Base-by-base conservation (phyloP, 2,113 vertebrate genomes). In the Tachysurus fulvidraco region DNA sequence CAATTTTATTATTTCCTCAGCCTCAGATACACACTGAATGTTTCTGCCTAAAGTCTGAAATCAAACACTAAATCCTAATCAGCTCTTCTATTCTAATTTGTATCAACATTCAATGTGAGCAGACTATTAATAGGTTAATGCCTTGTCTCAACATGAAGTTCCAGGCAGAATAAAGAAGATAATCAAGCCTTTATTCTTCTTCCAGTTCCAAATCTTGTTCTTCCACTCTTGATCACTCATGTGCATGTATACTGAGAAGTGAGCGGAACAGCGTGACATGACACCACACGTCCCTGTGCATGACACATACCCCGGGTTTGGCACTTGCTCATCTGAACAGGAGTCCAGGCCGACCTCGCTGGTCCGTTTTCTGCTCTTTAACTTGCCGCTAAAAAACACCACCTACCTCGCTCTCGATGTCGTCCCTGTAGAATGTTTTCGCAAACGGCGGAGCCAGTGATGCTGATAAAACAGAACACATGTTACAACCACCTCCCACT, bases 341-440 rank as follows among this genome's bases (percentile, higher is more conserved):
- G 94, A 0, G 94, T 94, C 98, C 98, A 99, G 62, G 96, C 94
- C 0, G 96, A 95, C n/a, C 82, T 97, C 94, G 0, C 95, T 94
- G 60, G 96, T 97, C 25, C n/a, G n/a, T n/a, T n/a, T 94, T 95
- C 94, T 97, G 96, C 92, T 99, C 97, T 12, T 99, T 96, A 99
- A 99, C 91, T 96, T 96, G 14, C 98, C 97, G 5, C 93, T 92
- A 84, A 99, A 99, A 0, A 95, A n/a, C n/a, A n/a, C n/a, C n/a
- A n/a, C n/a, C n/a, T n/a, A n/a, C n/a, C 96, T n/a, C 87, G 95
- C n/a, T n/a, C 85, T 98, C 97, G 10, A 99, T 94, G n/a, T 98
- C 98, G 0, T 97, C 97, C 96, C 99, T 96, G 94, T 98, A 98
- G 94, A 98, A 99, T 21, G 96, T n/a, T n/a, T n/a, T n/a, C 96